Conservation (phyloP, 2,797 vertebrate species). For the Manis javanica region DNA sequence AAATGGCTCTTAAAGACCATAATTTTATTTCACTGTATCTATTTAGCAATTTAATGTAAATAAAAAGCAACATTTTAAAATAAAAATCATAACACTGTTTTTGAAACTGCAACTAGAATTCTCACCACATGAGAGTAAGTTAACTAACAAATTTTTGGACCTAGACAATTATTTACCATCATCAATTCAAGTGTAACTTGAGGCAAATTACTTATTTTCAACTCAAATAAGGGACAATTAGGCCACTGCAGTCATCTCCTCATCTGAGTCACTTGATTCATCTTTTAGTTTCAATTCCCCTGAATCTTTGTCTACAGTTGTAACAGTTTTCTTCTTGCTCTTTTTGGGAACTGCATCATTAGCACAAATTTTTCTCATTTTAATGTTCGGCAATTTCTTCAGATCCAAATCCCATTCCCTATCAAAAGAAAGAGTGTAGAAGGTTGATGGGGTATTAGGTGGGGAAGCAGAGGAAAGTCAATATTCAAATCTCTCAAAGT, state of each 20-base stretch:
- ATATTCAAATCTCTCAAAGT: not conserved
- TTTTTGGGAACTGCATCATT: conserved; percentile 82
- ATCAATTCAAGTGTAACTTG: not conserved
- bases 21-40: not conserved
- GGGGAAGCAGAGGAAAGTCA: not conserved
- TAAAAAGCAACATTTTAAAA: conserved; percentile 48
- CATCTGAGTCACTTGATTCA: conserved; percentile 73
- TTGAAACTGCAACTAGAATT: conserved; percentile 49
- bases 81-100: conserved; percentile 1
- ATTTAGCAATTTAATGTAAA: conserved; percentile 37
- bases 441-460: not conserved
- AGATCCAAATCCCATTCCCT: conserved; percentile 97
- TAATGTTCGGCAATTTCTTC: conserved; percentile 96
- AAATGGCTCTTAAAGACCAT: not conserved
- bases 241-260: conserved; percentile 77
- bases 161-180: not conserved
- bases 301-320: conserved; percentile 71
- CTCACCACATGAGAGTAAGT: not conserved
- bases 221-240: not conserved
- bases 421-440: conserved; percentile 2
- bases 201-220: not conserved
- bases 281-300: conserved; percentile 71
- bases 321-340: conserved; percentile 66
- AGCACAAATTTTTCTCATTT: conserved; percentile 93
- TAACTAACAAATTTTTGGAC: not conserved